Evolutionary conservation across 2,888 invertebrate genomes (phyloP).

Genomic region (Hirudinaria manillensis): DNA sequence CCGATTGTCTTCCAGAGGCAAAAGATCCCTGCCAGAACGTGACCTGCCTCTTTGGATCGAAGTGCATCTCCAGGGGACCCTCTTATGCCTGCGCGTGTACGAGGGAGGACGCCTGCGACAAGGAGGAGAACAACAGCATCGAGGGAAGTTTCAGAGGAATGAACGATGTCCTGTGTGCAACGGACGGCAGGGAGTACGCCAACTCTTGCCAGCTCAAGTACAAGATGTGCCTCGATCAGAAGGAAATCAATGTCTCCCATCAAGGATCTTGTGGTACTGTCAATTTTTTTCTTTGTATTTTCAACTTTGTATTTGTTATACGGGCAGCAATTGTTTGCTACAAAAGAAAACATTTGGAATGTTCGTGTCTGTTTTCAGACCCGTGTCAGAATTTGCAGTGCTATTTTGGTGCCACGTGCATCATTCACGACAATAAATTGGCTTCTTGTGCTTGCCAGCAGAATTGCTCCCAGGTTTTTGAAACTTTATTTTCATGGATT

Average conservation of each 20-base stretch:
- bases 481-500: not conserved
- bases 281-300: not conserved
- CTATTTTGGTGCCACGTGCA: conserved; percentile 15
- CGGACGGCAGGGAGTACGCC: conserved; percentile 21
- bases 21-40: conserved; percentile 20
- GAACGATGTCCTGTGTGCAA: conserved; percentile 5
- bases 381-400: conserved; percentile 14
- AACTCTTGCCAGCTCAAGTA: conserved; percentile 16
- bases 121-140: conserved; percentile 6
- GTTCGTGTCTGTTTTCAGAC: not conserved
- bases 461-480: conserved; percentile 2
- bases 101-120: not conserved
- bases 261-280: conserved; percentile 20
- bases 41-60: not conserved
- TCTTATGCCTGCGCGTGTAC: conserved; percentile 6
- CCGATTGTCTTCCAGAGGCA: not conserved
- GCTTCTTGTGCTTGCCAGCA: conserved; percentile 10
- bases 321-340: not conserved
- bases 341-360: not conserved
- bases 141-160: not conserved
- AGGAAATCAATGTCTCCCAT: conserved; percentile 6
- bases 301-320: too few species aligned
- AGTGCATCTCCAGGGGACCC: not conserved
- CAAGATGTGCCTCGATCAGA: conserved; percentile 17
- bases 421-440: not conserved